Conservation (phyloP, 2,888 invertebrate species). For the Hybos culiciformis region DNA sequence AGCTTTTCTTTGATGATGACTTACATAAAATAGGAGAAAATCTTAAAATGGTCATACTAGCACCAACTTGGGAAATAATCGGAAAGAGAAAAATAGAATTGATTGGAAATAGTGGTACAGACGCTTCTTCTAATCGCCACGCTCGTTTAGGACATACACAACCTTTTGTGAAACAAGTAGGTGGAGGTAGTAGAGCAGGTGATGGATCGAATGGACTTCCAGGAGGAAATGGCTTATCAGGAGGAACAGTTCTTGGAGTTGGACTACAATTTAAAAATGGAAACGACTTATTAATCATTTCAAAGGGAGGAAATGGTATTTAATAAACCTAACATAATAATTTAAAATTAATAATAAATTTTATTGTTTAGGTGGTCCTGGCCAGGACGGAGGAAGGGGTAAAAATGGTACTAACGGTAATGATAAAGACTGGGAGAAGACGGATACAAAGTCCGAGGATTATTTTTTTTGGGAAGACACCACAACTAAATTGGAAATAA, state of each 20-base stretch:
- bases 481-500: not conserved
- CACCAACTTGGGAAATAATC: not conserved
- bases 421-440: no score
- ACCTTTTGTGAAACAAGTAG: no score
- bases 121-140: no score
- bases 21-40: not conserved
- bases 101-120: not conserved
- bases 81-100: not conserved
- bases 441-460: no score
- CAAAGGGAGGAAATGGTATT: not conserved
- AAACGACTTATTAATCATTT: not conserved
- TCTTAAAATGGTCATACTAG: not conserved
- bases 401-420: no score
- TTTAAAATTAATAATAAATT: no score
- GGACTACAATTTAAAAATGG: not conserved
- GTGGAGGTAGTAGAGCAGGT: not conserved
- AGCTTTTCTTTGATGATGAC: not conserved
- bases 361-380: no score
- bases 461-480: no score
- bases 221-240: not conserved
- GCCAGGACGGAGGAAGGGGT: no score
- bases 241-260: not conserved
- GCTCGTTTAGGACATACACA: no score
- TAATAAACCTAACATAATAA: no score
- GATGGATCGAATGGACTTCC: not conserved